Evolutionary conservation across 2,113 vertebrate species (phyloP).

Genomic region (Phasianus colchicus): DNA sequence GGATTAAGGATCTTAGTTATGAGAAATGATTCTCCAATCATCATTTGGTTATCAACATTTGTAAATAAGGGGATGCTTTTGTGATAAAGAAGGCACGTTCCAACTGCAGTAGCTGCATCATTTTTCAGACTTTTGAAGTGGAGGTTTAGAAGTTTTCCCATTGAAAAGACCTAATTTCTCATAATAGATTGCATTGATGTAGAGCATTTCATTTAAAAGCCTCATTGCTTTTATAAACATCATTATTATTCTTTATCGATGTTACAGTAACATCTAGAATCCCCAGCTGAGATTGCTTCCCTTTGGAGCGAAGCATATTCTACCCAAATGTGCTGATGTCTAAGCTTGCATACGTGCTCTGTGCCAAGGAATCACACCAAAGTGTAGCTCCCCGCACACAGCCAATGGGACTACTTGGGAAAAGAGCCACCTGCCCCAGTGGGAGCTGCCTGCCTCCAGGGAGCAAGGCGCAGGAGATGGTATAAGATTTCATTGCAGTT

Average conservation of each 20-base stretch:
- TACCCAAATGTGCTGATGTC: rapidly evolving
- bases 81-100: neutral
- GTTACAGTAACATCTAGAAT: neutral
- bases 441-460: rapidly evolving
- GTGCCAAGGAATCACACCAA: neutral
- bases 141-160: neutral
- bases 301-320: neutral
- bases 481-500: neutral
- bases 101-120: neutral
- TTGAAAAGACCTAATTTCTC: neutral
- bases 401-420: neutral
- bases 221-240: constrained; percentile 22
- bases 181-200: neutral
- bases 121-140: neutral
- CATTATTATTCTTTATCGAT: neutral
- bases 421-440: neutral
- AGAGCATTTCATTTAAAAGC: neutral
- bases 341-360: rapidly evolving
- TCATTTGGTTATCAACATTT: neutral
- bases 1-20: constrained; percentile 1
- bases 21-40: constrained; percentile 14
- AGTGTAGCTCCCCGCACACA: neutral
- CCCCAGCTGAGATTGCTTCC: neutral
- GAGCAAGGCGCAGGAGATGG: neutral
- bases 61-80: neutral